Base-by-base conservation (phyloP, 2,113 vertebrate genomes). In the Rhagologus leucostigma region DNA sequence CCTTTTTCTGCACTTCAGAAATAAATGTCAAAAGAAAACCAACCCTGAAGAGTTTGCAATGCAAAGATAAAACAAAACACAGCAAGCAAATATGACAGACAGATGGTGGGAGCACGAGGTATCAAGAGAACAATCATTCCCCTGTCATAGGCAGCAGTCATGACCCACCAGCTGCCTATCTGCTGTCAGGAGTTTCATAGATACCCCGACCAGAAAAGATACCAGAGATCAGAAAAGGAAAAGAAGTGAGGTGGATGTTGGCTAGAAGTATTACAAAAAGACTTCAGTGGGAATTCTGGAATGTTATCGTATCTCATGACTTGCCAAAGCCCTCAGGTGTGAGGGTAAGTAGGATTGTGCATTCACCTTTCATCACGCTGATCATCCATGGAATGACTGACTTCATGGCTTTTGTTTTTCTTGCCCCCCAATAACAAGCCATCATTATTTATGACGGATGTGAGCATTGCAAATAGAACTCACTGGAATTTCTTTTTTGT, bases 111-210 rank as follows among this genome's bases (percentile, higher is more conserved):
- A 88, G 70, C 55, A 59, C 47, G 29, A 81, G 18, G 29, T 63
- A 86, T 19, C 35, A 52, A 65, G 30, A 96, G 60, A 55, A 88
- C 70, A 60, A 53, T 52, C 27, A 47, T 62, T 85, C 84, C 75
- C 1, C 3, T 80, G 63, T 77, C 55, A 65, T 10, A 67, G 77
- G 50, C 59, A 80, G 33, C 59, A 79, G 55, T 65, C 68, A 23
- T 69, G 92, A 87, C 62, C 77, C 49, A 89, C 41, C 84, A 93
- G 84, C 81, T 94, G 69, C 69, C 86, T 79, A 20, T 65, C 32
- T 84, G 41, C 73, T 82, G 77, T 63, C 67, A 71, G 33, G 23
- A 91, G 20, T 37, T 91, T 89, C 89, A 77, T 1, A 76, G 41
- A 39, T 41, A 47, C 2, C 26, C 33, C 88, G 59, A 52, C 42